Evolutionary conservation across 2,888 invertebrate species (phyloP), one percentile per base, ranked within the genome.

Genomic region (Shargacucullia verbasci): DNA sequence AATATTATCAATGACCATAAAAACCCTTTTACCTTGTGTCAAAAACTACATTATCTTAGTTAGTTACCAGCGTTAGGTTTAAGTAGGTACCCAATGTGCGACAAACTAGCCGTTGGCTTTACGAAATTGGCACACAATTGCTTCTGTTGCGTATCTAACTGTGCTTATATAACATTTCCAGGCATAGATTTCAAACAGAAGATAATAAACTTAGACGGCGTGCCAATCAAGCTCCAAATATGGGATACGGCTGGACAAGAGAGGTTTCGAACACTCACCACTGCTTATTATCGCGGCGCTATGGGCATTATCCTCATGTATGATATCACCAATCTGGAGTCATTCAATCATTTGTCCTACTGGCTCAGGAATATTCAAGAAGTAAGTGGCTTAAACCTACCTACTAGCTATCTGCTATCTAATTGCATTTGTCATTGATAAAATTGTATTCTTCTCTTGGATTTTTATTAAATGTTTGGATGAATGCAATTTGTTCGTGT

Each of bases 251-350:
- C 98, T 9, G 98, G 98, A 0, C 97, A 97, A 80, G 94, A 94
- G 71, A 81, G 94, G 59, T 97, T 97, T 88, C 95, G 98, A 35
- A 98, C 98, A 8, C 91, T 98, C 68, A 98, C 98, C 45, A 97
- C 97, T 10, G 98, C 98, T 5, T 98, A 98, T 89, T 98, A 98
- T 88, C 94, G 98, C 43, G 98, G 98, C 4, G 98, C 98, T 11
- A 98, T 98, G 98, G 98, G 98, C 48, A 98, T 98, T 76, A 95
- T 98, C 43, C 95, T 98, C 15, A 97, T 98, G 96, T 98, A 98
- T 85, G 98, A 98, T 87, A 97, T 98, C 73, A 98, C 98, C 37
- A 97, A 97, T 88, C 92, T 97, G 81, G 97, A 97, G 82, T 98
- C 98, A n/a, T 98, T 98, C 87, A 97, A 98, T 86, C 97, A 98